Conservation (phyloP, 2,888 invertebrate species). For the Adineta ricciae region DNA sequence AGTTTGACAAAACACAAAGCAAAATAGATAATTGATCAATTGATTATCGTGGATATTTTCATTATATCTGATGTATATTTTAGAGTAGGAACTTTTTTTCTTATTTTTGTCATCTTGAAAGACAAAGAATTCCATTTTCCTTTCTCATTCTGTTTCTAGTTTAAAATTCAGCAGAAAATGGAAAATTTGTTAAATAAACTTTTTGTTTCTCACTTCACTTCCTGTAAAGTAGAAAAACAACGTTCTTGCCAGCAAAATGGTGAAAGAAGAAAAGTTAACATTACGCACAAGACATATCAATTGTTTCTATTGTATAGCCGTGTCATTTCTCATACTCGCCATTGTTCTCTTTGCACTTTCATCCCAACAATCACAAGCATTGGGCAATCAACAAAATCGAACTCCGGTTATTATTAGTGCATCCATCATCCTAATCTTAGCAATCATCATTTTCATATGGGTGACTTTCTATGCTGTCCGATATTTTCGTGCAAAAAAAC, state of each 20-base stretch:
- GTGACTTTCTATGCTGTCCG: neutral
- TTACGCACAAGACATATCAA: neutral
- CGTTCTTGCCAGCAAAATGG: neutral
- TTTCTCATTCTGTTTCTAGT: neutral
- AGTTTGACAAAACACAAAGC: neutral
- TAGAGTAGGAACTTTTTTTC: neutral
- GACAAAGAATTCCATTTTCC: neutral
- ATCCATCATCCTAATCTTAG: neutral
- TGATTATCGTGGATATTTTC: neutral
- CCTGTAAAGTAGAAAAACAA: neutral
- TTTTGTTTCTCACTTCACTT: neutral
- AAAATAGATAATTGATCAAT: neutral
- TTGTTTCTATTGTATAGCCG: neutral
- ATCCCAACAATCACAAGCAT: neutral
- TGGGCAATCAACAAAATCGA: neutral
- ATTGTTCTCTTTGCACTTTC: neutral
- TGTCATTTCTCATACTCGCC: neutral
- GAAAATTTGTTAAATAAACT: neutral
- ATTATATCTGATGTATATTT: neutral
- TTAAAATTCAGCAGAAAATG: neutral
- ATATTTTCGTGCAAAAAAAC: neutral
- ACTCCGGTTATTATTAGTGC: neutral
- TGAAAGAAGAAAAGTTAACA: neutral
- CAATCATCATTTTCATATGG: neutral
- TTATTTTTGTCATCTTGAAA: neutral